phyloP scores from a whole-genome alignment of 2,888 invertebrate genomes.

The Spodoptera littoralis region DNA sequence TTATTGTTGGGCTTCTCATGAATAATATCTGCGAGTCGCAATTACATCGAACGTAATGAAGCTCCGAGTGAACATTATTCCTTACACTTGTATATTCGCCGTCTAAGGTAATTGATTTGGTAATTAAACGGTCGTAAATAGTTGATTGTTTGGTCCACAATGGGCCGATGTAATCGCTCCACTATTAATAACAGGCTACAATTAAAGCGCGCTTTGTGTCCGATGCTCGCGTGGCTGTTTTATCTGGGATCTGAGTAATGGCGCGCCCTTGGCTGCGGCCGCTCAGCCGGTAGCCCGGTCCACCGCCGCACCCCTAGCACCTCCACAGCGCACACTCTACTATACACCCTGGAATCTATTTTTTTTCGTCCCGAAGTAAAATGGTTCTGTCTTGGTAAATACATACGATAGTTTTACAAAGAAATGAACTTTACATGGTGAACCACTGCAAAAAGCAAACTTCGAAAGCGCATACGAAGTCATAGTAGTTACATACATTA shows the following conservation, averaged over 20 bases:
- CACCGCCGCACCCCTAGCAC: neutral
- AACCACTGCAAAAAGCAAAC: too few relatives aligned
- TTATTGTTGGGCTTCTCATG: neutral
- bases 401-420: too few relatives aligned
- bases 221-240: slow-evolving; percentile 54
- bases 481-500: too few relatives aligned
- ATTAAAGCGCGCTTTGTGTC: slow-evolving; percentile 63
- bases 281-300: slow-evolving; percentile 2
- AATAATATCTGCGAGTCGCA: neutral
- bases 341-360: too few relatives aligned
- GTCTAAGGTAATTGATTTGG: slow-evolving; percentile 38
- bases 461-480: too few relatives aligned
- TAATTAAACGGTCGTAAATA: slow-evolving; percentile 51
- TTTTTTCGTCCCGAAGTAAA: too few relatives aligned
- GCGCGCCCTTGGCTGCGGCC: slow-evolving; percentile 40
- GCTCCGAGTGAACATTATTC: too few relatives aligned
- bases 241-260: slow-evolving; percentile 60
- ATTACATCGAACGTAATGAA: neutral
- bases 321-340: too few relatives aligned
- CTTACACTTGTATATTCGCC: slow-evolving; percentile 3
- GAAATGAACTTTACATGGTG: too few relatives aligned
- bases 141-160: slow-evolving; percentile 47
- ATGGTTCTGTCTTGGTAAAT: too few relatives aligned
- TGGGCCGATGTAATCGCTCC: slow-evolving; percentile 55
- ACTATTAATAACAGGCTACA: slow-evolving; percentile 60